phyloP scores from a whole-genome alignment of 2,113 vertebrate genomes.

The Cichladusa arquata region DNA sequence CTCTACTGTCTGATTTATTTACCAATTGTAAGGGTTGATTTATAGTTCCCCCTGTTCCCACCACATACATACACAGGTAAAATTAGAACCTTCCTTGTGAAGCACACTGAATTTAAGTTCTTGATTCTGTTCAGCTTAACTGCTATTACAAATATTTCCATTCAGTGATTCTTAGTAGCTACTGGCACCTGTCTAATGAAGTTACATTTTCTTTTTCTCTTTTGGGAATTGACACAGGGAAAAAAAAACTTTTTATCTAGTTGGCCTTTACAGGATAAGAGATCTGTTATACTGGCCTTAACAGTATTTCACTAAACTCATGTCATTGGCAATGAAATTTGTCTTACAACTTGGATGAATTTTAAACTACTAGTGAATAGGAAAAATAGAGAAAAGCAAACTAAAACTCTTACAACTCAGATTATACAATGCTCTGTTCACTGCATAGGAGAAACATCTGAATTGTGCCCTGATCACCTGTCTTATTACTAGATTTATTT shows the following conservation, averaged over 20 bases:
- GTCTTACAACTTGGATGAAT: neutral
- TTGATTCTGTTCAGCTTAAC: neutral
- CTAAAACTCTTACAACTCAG: neutral
- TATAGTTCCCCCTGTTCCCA: neutral
- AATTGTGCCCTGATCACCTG: neutral
- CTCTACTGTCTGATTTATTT: neutral
- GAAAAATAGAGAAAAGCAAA: neutral
- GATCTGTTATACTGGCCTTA: neutral
- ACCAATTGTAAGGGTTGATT: neutral
- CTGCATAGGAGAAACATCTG: neutral
- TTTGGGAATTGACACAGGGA: neutral
- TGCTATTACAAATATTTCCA: neutral
- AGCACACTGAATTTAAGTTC: neutral
- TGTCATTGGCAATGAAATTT: constrained; percentile 16
- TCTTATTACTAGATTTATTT: neutral
- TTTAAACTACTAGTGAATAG: neutral
- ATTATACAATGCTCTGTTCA: neutral
- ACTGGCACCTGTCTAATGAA: neutral
- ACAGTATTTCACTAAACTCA: neutral
- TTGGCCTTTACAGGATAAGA: constrained; percentile 17
- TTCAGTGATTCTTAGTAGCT: neutral
- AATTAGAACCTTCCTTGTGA: neutral
- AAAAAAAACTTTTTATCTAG: neutral
- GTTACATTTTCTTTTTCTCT: constrained; percentile 29
- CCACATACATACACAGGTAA: neutral